Evolutionary conservation across 2,113 vertebrate genomes (phyloP), one percentile per base, ranked within the genome.

Genomic region (Salvelinus fontinalis): DNA sequence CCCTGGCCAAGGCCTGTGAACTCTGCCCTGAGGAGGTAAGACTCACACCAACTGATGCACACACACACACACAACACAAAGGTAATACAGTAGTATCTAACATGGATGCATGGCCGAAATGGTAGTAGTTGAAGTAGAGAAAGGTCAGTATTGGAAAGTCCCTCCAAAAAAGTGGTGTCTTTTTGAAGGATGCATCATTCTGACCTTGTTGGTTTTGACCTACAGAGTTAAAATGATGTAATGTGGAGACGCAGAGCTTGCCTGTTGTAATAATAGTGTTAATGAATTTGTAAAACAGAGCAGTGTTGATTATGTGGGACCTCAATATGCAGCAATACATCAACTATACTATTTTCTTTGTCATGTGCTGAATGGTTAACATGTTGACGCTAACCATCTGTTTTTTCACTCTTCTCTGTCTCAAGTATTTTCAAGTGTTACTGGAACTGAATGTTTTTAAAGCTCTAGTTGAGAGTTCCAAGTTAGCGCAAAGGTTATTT

Each of bases 1-100:
- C 98, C 73, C 95, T 99, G 86, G 97, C 98, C 91, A 99, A 99
- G 93, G 98, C 97, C 92, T 99, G 97, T 91, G 98, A 99, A 85
- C 95, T 99, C 79, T 99, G 97, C 91, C 98, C 97, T 18, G 98
- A 99, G 86, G 98, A 99, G 96, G 97, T 99, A 97, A 86, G 11
- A 9, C 44, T 39, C 26, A 3, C 57, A 59, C 48, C 54, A 62
- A 67, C 39, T 75, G 7, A 24, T 26, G 3, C 20, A 68, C 54
- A 70, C 4, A 22, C 65, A 22, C 65, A 73, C 70, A 24, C 69
- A 14, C n/a, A 48, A 31, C 11, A 44, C 22, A n/a, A 54, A 7
- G n/a, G 13, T 57, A 20, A 57, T 57, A 20, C 54, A 57, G 4
- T 57, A 14, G 13, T 57, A 57, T 57, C 20, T 14, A 57, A 57